Percentiles rank a stretch among this genome's conserved stretches.
phyloP scores from a whole-genome alignment of 2,888 invertebrate species.

The Cerastis rubricosa region DNA sequence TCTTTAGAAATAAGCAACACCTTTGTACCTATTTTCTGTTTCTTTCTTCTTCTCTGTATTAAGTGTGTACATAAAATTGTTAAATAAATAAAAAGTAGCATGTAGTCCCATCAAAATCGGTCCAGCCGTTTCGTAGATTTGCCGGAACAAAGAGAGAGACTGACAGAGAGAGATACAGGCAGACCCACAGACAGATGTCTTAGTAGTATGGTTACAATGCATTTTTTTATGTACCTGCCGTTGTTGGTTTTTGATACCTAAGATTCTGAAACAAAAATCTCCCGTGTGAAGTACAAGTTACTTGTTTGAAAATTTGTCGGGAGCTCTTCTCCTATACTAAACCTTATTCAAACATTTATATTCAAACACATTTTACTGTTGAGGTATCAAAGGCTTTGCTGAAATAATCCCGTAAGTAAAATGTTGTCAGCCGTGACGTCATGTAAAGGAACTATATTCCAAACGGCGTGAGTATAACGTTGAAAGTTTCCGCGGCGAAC shows the following conservation, averaged over 20 bases:
- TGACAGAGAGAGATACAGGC: too few species aligned
- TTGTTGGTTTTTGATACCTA: conserved; percentile 1
- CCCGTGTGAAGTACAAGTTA: background rate
- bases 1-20: too few species aligned
- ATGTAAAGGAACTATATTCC: conserved; percentile 61
- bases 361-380: conserved; percentile 23
- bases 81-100: too few species aligned
- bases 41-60: too few species aligned
- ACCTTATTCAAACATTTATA: background rate
- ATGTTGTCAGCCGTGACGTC: conserved; percentile 50
- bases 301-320: background rate
- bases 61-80: too few species aligned
- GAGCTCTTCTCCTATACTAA: background rate
- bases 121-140: too few species aligned
- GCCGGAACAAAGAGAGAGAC: too few species aligned
- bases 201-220: background rate
- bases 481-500: conserved; percentile 59
- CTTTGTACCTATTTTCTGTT: too few species aligned
- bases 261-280: background rate
- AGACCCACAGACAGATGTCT: too few species aligned
- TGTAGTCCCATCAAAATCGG: too few species aligned
- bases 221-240: conserved; percentile 16
- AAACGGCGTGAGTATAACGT: conserved; percentile 54
- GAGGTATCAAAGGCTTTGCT: conserved; percentile 19
- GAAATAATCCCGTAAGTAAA: conserved; percentile 30